Evolutionary conservation across 2,888 invertebrate species (phyloP).

Genomic region (Tinea semifulvella): DNA sequence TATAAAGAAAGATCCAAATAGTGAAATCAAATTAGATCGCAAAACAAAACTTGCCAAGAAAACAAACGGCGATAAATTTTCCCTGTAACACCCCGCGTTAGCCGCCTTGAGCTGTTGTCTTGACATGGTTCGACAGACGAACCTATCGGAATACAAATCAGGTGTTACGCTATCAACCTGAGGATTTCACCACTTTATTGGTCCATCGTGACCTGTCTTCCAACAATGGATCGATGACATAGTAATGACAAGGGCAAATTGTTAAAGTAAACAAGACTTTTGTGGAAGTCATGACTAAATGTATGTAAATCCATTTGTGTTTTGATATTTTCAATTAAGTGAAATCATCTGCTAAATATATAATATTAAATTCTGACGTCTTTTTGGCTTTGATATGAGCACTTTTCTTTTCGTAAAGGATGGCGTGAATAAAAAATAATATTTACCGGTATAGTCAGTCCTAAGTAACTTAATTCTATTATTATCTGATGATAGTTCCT

Average conservation of each 20-base stretch:
- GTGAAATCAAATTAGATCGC: not conserved
- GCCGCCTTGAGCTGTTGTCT: constrained; percentile 51
- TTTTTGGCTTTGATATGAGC: too few species aligned
- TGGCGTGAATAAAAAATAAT: too few species aligned
- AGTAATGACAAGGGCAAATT: not conserved
- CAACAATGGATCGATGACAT: constrained; percentile 3
- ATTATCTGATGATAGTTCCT: too few species aligned
- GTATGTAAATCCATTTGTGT: too few species aligned
- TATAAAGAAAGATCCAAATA: too few species aligned
- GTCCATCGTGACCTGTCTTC: constrained; percentile 39
- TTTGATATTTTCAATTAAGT: too few species aligned
- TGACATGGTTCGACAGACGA: constrained; percentile 63
- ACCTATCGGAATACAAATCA: constrained; percentile 56
- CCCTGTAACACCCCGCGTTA: constrained; percentile 32
- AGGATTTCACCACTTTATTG: constrained; percentile 62
- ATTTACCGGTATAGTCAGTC: too few species aligned
- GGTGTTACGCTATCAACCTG: constrained; percentile 45
- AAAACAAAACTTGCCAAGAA: not conserved
- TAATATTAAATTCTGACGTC: too few species aligned
- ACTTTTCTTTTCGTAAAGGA: too few species aligned
- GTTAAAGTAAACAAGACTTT: not conserved
- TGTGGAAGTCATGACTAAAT: not conserved
- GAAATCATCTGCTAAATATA: too few species aligned
- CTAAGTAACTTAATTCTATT: too few species aligned
- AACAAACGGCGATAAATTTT: constrained; percentile 39